A percentile compares a stretch with the other conserved stretches of the same genome.
Evolutionary conservation across 92 coral and sea anemone species (phyloP).

Genomic region (Porites evermanni): DNA sequence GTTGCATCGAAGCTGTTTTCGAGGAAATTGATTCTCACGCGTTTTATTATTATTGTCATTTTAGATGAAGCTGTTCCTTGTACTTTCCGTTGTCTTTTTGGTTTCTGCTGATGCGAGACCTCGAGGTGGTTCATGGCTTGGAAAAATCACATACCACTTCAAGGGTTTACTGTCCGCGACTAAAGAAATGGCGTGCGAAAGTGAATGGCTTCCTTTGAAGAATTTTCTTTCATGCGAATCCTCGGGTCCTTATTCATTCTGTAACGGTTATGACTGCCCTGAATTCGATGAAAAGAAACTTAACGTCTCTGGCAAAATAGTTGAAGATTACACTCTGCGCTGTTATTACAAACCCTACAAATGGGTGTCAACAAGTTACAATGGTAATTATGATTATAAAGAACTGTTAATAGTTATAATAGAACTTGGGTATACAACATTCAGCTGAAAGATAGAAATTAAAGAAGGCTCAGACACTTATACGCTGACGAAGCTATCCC

Average conservation of each 20-base stretch:
- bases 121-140: neutral
- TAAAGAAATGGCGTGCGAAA: neutral
- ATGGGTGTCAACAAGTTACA: constrained; percentile 73
- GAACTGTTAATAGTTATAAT: too few species aligned
- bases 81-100: neutral
- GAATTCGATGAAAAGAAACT: constrained; percentile 55
- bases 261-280: constrained; percentile 76
- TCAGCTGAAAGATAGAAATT: too few species aligned
- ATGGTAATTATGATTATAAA: constrained; percentile 43
- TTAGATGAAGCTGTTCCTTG: constrained; percentile 21
- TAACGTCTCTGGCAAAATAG: constrained; percentile 11
- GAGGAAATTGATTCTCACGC: too few species aligned
- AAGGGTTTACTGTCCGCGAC: neutral
- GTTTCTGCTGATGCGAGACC: constrained; percentile 22
- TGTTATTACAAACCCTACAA: constrained; percentile 68
- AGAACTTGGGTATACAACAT: too few species aligned
- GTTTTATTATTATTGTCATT: too few species aligned
- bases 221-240: too few species aligned
- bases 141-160: neutral
- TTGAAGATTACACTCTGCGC: constrained; percentile 61
- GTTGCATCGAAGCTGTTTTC: too few species aligned
- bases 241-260: constrained; percentile 18
- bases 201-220: neutral
- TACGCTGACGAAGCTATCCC: too few species aligned
- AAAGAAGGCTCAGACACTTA: too few species aligned